Evolutionary conservation across 2,797 vertebrate genomes (phyloP).

Genomic region (Buceros bicornis): DNA sequence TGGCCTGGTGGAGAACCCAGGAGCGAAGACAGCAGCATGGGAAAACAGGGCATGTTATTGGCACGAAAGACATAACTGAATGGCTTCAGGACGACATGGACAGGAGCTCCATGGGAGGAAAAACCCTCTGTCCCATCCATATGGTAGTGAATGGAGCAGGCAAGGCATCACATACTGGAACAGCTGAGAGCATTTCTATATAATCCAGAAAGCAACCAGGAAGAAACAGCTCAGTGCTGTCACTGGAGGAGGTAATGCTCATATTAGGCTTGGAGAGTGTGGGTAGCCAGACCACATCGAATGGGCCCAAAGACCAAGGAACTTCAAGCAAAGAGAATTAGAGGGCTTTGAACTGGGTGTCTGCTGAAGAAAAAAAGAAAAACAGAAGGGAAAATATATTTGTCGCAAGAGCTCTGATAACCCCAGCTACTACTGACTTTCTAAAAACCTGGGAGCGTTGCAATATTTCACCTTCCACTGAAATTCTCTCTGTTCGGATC

Average conservation of each 20-base stretch:
- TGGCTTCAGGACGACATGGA: not conserved
- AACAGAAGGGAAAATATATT: not conserved
- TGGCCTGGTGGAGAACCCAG: not conserved
- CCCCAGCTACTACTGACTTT: not conserved
- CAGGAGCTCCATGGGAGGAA: not conserved
- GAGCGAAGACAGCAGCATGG: not conserved
- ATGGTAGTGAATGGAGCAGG: accelerated
- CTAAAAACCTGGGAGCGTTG: not conserved
- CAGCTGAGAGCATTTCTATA: not conserved
- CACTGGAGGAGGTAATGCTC: not conserved
- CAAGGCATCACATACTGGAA: accelerated
- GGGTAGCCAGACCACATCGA: not conserved
- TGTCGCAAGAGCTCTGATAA: not conserved
- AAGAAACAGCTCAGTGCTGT: not conserved
- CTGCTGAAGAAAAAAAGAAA: not conserved
- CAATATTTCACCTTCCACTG: not conserved
- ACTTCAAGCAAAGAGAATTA: not conserved
- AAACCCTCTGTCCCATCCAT: not conserved
- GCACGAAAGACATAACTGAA: not conserved
- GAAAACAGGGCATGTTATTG: not conserved
- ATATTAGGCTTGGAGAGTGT: not conserved
- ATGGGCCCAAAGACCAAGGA: not conserved
- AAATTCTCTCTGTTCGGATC: not conserved
- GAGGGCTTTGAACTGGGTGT: not conserved
- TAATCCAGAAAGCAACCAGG: not conserved